Base-by-base conservation (phyloP, 1,140 invertebrate genomes). In the Drosophila micromelanica region DNA sequence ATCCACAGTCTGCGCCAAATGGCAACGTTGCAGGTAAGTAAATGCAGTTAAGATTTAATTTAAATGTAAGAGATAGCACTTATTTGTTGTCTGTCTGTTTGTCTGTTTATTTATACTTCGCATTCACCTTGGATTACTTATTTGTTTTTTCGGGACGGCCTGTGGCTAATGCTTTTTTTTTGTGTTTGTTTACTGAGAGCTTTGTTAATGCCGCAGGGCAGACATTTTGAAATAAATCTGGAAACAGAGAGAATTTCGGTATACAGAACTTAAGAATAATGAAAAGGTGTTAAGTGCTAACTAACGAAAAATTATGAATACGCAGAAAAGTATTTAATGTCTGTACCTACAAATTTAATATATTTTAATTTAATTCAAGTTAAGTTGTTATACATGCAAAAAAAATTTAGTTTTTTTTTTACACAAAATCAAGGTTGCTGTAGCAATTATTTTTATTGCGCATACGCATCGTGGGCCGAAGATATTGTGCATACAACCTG, bases 1-100 rank as follows among this genome's bases (percentile, higher is more conserved):
- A 79, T 51, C 48, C 64, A 6, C 57, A 55, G 9, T 23, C 68
- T 17, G 51, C 69, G 27, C 8, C 72, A 8, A 89, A 82, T 37
- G 76, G 60, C 30, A 64, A 17, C 51, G 62, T 68, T n/a, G 6
- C 78, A 46, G 76, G 84, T 87, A 6, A 84, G 75, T 9, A 2
- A 30, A 5, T 11, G 2, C 5, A 5, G n/a, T 30, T n/a, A 13
- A 68, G 27, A 30, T 37, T n/a, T 7, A 1, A 20, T 17, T 17
- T 23, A 2, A 15, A 32, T 27, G 4, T 15, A 11, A 45, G 11
- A 45, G 42, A 17, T 11, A 45, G 27, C 30, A 43, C 45, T 32
- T 6, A 38, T 37, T 59, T 35, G 27, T 43, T 51, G 17, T 40
- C 15, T 17, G 23, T 23, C 13, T 13, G 40, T 55, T n/a, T 37